Percentiles rank a stretch among this genome's conserved stretches.
These are phyloP conservation scores for Selene dorsalis DNA, from an alignment of 2,797 vertebrate genomes.

Conservation along the genomic window DNA sequence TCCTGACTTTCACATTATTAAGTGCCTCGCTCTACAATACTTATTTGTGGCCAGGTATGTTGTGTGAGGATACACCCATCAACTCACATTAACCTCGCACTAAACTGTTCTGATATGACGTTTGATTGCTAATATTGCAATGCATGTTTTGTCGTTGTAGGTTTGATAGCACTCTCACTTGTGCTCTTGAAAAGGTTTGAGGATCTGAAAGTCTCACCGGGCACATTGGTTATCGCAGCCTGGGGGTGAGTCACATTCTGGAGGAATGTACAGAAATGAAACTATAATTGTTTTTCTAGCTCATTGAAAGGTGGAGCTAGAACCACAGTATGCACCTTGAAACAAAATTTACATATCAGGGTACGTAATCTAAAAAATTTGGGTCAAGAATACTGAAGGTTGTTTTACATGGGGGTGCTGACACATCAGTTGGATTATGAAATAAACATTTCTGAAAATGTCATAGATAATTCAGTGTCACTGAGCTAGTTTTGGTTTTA, in stretches of 20 bases:
- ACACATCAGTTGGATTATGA: background rate
- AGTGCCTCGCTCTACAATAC: conserved; percentile 94
- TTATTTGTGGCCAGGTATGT: conserved; percentile 95
- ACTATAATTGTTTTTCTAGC: background rate
- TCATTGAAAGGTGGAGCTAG: rapidly evolving
- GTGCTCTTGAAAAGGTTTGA: conserved; percentile 88
- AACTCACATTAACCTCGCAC: background rate
- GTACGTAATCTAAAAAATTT: too few species aligned
- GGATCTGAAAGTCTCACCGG: conserved; percentile 84
- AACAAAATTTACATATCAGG: background rate
- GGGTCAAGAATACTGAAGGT: background rate
- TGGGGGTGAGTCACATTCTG: conserved; percentile 91
- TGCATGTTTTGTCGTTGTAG: conserved; percentile 73
- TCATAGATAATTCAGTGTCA: background rate
- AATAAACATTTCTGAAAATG: background rate
- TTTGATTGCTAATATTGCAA: conserved; percentile 2
- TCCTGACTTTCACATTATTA: conserved; percentile 91
- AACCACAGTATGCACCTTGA: rapidly evolving
- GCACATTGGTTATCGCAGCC: conserved; percentile 87
- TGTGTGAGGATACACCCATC: background rate
- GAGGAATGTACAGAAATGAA: conserved; percentile 4
- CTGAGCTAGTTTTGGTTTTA: background rate
- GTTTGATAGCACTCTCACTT: conserved; percentile 91
- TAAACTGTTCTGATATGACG: background rate
- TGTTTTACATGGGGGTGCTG: background rate